Evolutionary conservation across 2,113 vertebrate genomes (phyloP).

Genomic region (Sterrhoptilus dennistouni): DNA sequence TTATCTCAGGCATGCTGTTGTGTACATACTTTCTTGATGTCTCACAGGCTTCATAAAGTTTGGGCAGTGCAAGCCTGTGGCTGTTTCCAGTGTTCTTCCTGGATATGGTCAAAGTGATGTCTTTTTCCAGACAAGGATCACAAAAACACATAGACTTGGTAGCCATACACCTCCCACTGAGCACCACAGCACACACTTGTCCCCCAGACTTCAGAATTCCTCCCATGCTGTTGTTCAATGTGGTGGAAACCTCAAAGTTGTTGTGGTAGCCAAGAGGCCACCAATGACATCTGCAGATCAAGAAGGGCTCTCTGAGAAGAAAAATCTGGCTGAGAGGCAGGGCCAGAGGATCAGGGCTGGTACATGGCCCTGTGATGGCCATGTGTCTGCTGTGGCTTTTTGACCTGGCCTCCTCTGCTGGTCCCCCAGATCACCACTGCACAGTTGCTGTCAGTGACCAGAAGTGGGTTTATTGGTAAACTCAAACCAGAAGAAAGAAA

Average conservation of each 20-base stretch:
- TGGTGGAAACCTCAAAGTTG: neutral
- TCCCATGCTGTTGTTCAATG: neutral
- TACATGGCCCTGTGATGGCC: neutral
- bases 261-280: neutral
- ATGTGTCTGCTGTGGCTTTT: neutral
- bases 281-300: neutral
- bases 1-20: neutral
- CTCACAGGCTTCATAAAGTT: neutral
- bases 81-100: neutral
- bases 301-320: neutral
- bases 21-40: neutral
- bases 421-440: neutral
- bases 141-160: neutral
- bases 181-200: neutral
- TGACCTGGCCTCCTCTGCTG: neutral
- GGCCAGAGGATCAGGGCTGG: neutral
- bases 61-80: neutral
- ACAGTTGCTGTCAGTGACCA: neutral
- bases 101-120: neutral
- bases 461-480: neutral
- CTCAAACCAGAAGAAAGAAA: neutral
- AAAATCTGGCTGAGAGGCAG: neutral
- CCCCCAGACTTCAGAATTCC: neutral
- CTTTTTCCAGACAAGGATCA: neutral
- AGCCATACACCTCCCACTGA: neutral